These are phyloP conservation scores for Vulpes lagopus DNA, from an alignment of 2,113 vertebrate species.

Conservation along the genomic window DNA sequence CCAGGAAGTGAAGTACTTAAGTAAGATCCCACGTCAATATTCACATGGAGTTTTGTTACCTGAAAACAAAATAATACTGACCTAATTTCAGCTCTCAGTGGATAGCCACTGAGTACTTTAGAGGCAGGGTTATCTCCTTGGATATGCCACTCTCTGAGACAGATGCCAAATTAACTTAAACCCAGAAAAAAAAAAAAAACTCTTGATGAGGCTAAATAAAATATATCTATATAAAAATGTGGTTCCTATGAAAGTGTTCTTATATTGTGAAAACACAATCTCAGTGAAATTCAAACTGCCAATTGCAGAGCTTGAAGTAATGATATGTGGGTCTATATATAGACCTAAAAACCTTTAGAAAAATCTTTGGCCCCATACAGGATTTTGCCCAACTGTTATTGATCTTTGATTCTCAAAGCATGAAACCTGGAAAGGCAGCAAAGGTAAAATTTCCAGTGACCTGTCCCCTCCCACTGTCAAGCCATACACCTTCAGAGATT, in stretches of 20 bases:
- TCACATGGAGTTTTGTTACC: slow-evolving; percentile 60
- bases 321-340: neutral
- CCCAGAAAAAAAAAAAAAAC: neutral
- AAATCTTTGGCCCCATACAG: neutral
- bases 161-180: neutral
- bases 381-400: slow-evolving; percentile 29
- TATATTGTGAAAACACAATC: neutral
- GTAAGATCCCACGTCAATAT: slow-evolving; percentile 62
- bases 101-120: accelerated
- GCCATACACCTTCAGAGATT: neutral
- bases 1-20: slow-evolving; percentile 70
- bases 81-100: neutral
- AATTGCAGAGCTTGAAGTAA: slow-evolving; percentile 30
- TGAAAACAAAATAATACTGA: slow-evolving; percentile 71
- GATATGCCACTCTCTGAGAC: neutral
- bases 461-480: neutral
- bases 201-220: slow-evolving; percentile 35
- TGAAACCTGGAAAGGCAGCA: slow-evolving; percentile 4
- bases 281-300: slow-evolving; percentile 49
- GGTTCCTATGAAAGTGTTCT: neutral
- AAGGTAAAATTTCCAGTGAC: slow-evolving; percentile 1
- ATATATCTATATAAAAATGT: neutral
- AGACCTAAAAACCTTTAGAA: slow-evolving; percentile 33
- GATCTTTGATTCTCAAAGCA: slow-evolving; percentile 61
- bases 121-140: neutral